Conservation (phyloP, 1,140 invertebrate genomes). For the Drosophila kurseongensis region DNA sequence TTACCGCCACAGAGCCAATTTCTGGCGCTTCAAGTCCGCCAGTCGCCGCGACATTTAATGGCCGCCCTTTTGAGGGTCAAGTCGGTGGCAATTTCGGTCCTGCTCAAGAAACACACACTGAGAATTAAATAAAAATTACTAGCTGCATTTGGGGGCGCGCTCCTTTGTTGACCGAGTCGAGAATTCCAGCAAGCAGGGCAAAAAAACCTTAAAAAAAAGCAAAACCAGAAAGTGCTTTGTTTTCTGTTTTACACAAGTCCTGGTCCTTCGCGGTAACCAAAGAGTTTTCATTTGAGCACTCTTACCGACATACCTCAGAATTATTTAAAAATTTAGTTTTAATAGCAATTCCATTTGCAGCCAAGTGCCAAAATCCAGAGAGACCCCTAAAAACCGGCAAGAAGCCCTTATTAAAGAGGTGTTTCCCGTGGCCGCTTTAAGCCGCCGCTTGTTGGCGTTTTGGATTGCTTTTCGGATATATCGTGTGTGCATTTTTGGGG, state of each 20-base stretch:
- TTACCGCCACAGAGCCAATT: slow-evolving; percentile 62
- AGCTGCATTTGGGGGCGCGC: slow-evolving; percentile 60
- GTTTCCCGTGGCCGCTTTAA: slow-evolving; percentile 31
- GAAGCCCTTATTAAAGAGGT: slow-evolving; percentile 22
- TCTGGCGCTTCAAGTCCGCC: slow-evolving; percentile 42
- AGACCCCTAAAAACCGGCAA: neutral
- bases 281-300: neutral
- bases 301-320: slow-evolving; percentile 14
- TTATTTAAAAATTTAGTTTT: slow-evolving; percentile 32
- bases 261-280: neutral
- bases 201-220: slow-evolving; percentile 3
- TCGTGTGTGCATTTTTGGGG: slow-evolving; percentile 11
- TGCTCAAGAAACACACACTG: slow-evolving; percentile 55
- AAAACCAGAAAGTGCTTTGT: slow-evolving; percentile 36
- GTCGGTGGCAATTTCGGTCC: slow-evolving; percentile 58
- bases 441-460: slow-evolving; percentile 30
- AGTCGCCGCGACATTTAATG: slow-evolving; percentile 79
- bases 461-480: slow-evolving; percentile 36
- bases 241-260: slow-evolving; percentile 15
- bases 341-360: slow-evolving; percentile 33
- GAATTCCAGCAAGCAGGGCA: slow-evolving; percentile 17
- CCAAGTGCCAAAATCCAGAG: slow-evolving; percentile 20
- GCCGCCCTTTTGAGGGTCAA: slow-evolving; percentile 76
- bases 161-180: slow-evolving; percentile 23
- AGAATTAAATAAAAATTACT: slow-evolving; percentile 78